Percentiles rank a stretch among this genome's conserved stretches.
Evolutionary conservation across 2,888 invertebrate species (phyloP).

Genomic region (Podotricha telesiphe): DNA sequence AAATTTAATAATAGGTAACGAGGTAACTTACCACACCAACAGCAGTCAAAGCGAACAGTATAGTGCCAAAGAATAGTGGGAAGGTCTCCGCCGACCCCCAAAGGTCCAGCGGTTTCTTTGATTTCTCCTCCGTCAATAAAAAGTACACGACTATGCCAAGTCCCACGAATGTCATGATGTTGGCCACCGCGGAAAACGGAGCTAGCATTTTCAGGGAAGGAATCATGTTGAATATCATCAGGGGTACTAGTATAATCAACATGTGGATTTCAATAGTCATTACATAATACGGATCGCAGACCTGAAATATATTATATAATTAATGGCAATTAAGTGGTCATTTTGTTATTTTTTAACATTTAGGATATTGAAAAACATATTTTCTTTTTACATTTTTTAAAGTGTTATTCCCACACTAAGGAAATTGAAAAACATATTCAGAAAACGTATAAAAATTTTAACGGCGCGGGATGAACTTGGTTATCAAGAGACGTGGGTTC

Average conservation of each 20-base stretch:
- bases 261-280: slow-evolving; percentile 85
- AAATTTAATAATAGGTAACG: no score
- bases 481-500: no score
- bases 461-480: no score
- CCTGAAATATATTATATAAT: slow-evolving; percentile 60
- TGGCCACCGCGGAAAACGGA: slow-evolving; percentile 92
- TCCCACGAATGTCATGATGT: slow-evolving; percentile 89
- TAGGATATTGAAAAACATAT: no score
- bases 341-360: no score
- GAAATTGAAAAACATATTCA: no score
- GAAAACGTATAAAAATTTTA: no score
- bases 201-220: slow-evolving; percentile 91
- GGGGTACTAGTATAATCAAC: slow-evolving; percentile 86
- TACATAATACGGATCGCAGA: slow-evolving; percentile 70
- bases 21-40: slow-evolving; percentile 91
- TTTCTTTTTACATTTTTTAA: no score
- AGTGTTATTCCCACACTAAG: no score
- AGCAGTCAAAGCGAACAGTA: slow-evolving; percentile 94
- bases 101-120: slow-evolving; percentile 69
- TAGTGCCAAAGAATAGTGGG: slow-evolving; percentile 94
- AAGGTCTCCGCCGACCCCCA: slow-evolving; percentile 72
- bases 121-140: slow-evolving; percentile 81
- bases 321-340: no score
- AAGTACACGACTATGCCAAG: slow-evolving; percentile 90
- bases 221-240: slow-evolving; percentile 88